Percentiles rank a stretch among this genome's conserved stretches.
Conservation (phyloP, 2,888 invertebrate species). For the Helobdella robusta region DNA sequence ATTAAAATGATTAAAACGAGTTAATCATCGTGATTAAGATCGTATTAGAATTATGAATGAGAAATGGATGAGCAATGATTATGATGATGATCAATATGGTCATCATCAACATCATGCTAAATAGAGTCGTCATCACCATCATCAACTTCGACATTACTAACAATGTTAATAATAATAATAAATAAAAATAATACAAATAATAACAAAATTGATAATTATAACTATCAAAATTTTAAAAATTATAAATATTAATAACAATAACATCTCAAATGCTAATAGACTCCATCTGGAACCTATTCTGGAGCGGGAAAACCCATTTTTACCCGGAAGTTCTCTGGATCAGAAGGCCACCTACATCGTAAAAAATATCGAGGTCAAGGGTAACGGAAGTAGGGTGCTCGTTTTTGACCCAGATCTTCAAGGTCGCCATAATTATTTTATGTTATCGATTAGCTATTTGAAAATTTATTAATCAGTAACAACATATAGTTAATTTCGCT, state of each 20-base stretch:
- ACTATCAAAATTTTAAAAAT: background rate
- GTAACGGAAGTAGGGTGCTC: background rate
- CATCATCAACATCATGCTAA: no score
- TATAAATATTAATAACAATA: background rate
- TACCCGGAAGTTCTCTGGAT: conserved; percentile 14
- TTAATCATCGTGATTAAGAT: no score
- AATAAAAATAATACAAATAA: background rate
- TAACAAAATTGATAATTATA: background rate
- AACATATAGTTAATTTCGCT: background rate
- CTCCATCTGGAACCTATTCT: no score
- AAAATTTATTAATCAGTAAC: no score
- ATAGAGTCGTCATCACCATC: no score
- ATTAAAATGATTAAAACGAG: no score
- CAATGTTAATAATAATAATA: background rate
- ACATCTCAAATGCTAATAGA: background rate
- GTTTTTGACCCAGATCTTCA: conserved; percentile 20
- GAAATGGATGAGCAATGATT: no score
- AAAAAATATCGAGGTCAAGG: conserved; percentile 6
- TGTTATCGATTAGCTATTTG: no score
- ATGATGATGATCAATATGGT: no score
- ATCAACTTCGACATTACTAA: no score
- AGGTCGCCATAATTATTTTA: background rate
- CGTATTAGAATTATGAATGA: no score
- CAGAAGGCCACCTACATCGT: conserved; percentile 13
- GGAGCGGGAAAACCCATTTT: conserved; percentile 10